Conservation (phyloP, 2,888 invertebrate species). For the Cremastinae sp. region DNA sequence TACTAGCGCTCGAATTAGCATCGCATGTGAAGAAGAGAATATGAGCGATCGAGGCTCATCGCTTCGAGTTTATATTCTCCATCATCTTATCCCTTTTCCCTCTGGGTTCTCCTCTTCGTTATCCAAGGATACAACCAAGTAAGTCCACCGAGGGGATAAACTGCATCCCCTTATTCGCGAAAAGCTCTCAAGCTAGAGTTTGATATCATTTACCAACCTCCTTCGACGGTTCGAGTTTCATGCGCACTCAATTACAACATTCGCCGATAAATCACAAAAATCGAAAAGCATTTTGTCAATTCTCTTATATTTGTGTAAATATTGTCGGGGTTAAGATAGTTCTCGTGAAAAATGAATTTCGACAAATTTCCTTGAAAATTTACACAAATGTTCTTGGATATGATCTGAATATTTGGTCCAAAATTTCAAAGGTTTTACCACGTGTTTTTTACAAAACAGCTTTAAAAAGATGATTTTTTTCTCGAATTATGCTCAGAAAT, state of each 20-base stretch:
- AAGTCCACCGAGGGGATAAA: constrained; percentile 39
- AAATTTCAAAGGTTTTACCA: too few relatives aligned
- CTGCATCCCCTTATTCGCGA: constrained; percentile 23
- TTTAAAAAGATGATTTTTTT: too few relatives aligned
- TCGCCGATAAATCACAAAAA: not conserved
- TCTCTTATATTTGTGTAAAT: too few relatives aligned
- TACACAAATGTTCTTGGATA: too few relatives aligned
- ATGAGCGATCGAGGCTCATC: constrained; percentile 48
- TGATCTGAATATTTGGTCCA: too few relatives aligned
- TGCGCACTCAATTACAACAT: not conserved
- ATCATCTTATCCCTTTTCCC: constrained; percentile 16
- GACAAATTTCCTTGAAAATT: too few relatives aligned
- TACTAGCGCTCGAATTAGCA: constrained; percentile 49
- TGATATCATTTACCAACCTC: constrained; percentile 4
- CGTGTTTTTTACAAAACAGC: too few relatives aligned
- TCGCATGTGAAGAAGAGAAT: constrained; percentile 14
- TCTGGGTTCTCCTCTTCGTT: constrained; percentile 23
- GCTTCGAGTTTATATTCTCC: constrained; percentile 37
- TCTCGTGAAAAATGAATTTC: too few relatives aligned
- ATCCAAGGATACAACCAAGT: constrained; percentile 17
- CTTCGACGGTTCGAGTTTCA: constrained; percentile 7
- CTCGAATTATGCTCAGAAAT: too few relatives aligned
- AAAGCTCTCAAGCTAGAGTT: constrained; percentile 31
- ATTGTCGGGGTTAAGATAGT: too few relatives aligned
- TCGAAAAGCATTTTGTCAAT: not conserved